Evolutionary conservation across 2,888 invertebrate genomes (phyloP).

Genomic region (Drosophila gaucha): DNA sequence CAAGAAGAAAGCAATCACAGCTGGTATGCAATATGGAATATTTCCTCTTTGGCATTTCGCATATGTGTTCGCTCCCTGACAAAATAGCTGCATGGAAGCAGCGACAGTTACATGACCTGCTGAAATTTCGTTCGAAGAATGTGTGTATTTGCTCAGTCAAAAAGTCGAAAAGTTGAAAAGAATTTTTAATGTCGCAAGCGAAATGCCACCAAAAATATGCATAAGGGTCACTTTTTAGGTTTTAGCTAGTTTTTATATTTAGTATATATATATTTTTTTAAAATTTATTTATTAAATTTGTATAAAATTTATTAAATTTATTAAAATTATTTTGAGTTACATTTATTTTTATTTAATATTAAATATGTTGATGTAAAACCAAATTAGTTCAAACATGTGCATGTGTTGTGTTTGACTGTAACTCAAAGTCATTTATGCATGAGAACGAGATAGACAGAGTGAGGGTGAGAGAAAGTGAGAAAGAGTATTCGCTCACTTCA

Average conservation of each 20-base stretch:
- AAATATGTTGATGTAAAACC: not conserved
- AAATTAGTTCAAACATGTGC: too few relatives aligned
- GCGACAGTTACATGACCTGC: not conserved
- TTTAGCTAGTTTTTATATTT: not conserved
- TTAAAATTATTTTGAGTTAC: too few relatives aligned
- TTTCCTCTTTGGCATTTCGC: not conserved
- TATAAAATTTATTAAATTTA: too few relatives aligned
- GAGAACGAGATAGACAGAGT: not conserved
- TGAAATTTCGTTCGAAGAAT: not conserved
- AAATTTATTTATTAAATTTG: too few relatives aligned
- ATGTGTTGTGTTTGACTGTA: not conserved
- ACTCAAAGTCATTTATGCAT: not conserved
- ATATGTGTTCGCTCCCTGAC: not conserved
- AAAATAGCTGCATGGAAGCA: slow-evolving; percentile 2
- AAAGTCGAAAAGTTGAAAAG: not conserved
- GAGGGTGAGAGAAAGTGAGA: not conserved
- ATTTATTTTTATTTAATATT: too few relatives aligned
- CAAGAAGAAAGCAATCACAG: slow-evolving; percentile 2
- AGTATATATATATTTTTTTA: not conserved
- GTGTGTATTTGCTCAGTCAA: not conserved
- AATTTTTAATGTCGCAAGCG: not conserved
- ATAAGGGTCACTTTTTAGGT: not conserved
- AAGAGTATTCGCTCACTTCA: too few relatives aligned
- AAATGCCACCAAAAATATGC: not conserved
- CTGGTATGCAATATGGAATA: not conserved